Conservation (phyloP, 2,797 vertebrate genomes). For the Epinephelus coioides region DNA sequence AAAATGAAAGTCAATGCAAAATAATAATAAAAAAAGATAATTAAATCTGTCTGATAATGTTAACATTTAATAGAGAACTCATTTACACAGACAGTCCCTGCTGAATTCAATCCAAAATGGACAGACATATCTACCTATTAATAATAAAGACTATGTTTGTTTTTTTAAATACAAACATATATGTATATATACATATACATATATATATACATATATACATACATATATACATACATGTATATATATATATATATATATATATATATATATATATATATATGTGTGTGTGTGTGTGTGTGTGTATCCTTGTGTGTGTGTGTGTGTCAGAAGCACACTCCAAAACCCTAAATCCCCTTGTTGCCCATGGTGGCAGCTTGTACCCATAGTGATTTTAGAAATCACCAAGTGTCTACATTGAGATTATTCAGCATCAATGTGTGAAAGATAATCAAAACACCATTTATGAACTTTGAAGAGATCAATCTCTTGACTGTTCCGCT, state of each 20-base stretch:
- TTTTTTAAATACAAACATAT: too few species aligned
- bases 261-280: too few species aligned
- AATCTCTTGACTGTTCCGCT: constrained; percentile 55
- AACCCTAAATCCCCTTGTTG: constrained; percentile 35
- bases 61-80: background rate
- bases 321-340: background rate
- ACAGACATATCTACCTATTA: background rate
- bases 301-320: background rate
- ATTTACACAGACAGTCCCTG: background rate
- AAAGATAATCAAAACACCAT: constrained; percentile 65
- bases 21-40: constrained; percentile 8
- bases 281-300: background rate
- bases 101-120: background rate
- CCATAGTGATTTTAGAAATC: constrained; percentile 40
- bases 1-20: background rate
- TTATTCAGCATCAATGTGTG: constrained; percentile 31
- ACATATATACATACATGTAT: too few species aligned
- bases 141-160: background rate
- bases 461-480: constrained; percentile 59
- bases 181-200: too few species aligned
- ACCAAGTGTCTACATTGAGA: constrained; percentile 24
- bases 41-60: constrained; percentile 6
- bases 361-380: constrained; percentile 49
- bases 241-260: too few species aligned
- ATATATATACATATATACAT: too few species aligned